Conservation (phyloP, 1,140 invertebrate genomes). For the Thereuonema tuberculata region DNA sequence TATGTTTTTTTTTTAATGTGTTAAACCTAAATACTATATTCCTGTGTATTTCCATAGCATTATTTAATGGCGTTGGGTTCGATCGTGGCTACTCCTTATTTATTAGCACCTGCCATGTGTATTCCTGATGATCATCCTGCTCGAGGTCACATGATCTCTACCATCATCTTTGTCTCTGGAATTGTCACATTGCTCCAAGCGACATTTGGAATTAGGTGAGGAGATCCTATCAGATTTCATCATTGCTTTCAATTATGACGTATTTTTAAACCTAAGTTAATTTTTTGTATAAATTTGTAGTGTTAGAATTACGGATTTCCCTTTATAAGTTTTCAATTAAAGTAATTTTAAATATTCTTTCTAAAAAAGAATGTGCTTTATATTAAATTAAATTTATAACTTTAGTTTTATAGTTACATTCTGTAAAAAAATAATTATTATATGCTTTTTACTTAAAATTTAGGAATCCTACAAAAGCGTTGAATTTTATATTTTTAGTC, state of each 20-base stretch:
- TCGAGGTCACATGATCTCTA: conserved; percentile 66
- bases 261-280: no score
- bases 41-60: conserved; percentile 42
- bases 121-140: conserved; percentile 63
- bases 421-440: no score
- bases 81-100: conserved; percentile 68
- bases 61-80: conserved; percentile 78
- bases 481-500: no score
- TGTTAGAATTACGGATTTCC: neutral
- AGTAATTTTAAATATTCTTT: no score
- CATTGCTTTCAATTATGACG: no score
- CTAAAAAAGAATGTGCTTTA: no score
- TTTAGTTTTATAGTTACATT: no score
- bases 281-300: neutral
- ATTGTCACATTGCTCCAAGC: conserved; percentile 64
- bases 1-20: neutral
- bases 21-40: neutral
- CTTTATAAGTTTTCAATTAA: no score
- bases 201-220: conserved; percentile 60
- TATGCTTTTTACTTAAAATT: no score
- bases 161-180: conserved; percentile 77
- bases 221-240: conserved; percentile 1
- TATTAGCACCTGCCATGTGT: conserved; percentile 63
- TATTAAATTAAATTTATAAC: no score
- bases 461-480: no score